Base-by-base conservation (phyloP, 1,140 invertebrate genomes). In the Pristionchus pacificus region DNA sequence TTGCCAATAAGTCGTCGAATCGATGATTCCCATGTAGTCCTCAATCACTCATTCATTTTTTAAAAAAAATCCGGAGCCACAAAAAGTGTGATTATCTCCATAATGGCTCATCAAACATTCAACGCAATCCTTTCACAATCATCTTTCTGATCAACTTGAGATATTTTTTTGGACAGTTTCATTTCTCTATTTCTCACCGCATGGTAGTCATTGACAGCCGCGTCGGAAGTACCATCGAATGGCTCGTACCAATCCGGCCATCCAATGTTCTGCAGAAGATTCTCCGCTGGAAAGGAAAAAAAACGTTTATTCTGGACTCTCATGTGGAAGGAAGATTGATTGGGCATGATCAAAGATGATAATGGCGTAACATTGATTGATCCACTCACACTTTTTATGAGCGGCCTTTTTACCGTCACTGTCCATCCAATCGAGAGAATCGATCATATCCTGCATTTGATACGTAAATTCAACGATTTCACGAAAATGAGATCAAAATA, bases 201-300 rank as follows among this genome's bases (percentile, higher is more conserved):
- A 49, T 49, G 38, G 38, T 49, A 49, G 19, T 49, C 38, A 19
- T 49, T 19, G 6, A 49, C 38, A 49, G 19, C 38, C 19, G 6
- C 38, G 19, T 49, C 38, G 6, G 38, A 10, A 6, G 38, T 10
- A 49, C 19, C 2, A 60, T 75, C 38, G 75, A 77, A 57, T 72
- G 57, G 19, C 60, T 58, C 60, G 79, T 78, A 67, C 67, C 60
- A 14, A 19, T 32, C n/a, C 2, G 78, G 78, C 77, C 78, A 79
- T 29, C 78, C 78, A 57, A 77, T 74, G 64, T 79, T 79, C 65
- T 76, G 66, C 6, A 73, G 24, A 6, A 76, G 70, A 15, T 30
- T 49, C n/a, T 66, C 32, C 27, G 72, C 76, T 73, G 59, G 61
- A 72, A 65, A 32, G n/a, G 58, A 0, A n/a, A n/a, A n/a, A n/a